phyloP scores from a whole-genome alignment of 1,140 invertebrate species.

The Drosophila biarmipes region DNA sequence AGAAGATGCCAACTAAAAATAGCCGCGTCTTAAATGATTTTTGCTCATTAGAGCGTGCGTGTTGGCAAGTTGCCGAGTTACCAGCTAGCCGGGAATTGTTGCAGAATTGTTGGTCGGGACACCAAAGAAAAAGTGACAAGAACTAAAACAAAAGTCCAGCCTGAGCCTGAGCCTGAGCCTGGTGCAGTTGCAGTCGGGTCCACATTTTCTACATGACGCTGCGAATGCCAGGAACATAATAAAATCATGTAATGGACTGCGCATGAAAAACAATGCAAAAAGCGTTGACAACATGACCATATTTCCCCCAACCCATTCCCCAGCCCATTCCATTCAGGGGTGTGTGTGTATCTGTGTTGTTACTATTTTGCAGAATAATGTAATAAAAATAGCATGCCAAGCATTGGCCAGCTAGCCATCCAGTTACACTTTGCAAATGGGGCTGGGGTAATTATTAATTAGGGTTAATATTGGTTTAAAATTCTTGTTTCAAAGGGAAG shows the following conservation, averaged over 20 bases:
- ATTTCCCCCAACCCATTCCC: slow-evolving; percentile 13
- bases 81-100: not conserved
- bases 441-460: not conserved
- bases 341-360: slow-evolving; percentile 62
- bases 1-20: slow-evolving; percentile 79
- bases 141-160: slow-evolving; percentile 76
- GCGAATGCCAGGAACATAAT: slow-evolving; percentile 81
- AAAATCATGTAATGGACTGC: slow-evolving; percentile 83
- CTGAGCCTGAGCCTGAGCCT: slow-evolving; percentile 5
- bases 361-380: slow-evolving; percentile 82
- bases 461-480: too few relatives aligned
- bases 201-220: slow-evolving; percentile 80
- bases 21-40: slow-evolving; percentile 80
- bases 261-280: slow-evolving; percentile 81
- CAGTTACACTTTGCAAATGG: slow-evolving; percentile 28
- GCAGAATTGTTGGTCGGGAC: slow-evolving; percentile 6
- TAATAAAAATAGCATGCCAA: slow-evolving; percentile 82
- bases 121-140: slow-evolving; percentile 75
- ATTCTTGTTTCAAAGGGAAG: too few relatives aligned
- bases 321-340: not conserved
- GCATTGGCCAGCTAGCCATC: slow-evolving; percentile 50
- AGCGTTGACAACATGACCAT: slow-evolving; percentile 72
- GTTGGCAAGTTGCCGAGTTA: slow-evolving; percentile 37
- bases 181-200: slow-evolving; percentile 36
- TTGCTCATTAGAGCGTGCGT: slow-evolving; percentile 82